phyloP scores from a whole-genome alignment of 2,888 invertebrate species.

The Drosophila leonis region DNA sequence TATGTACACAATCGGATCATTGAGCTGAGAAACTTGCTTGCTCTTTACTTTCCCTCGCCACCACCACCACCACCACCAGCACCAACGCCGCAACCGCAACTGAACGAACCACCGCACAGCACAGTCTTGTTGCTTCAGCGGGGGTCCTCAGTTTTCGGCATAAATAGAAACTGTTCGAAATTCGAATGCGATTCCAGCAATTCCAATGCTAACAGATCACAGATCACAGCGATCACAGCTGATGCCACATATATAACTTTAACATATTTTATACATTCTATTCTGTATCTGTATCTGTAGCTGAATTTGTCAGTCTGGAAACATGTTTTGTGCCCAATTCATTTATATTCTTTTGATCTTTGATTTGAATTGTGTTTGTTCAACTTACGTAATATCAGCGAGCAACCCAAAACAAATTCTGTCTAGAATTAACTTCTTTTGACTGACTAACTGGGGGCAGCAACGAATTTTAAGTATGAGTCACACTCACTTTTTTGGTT shows the following conservation, averaged over 20 bases:
- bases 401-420: too few relatives aligned
- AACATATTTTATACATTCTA: slow-evolving; percentile 25
- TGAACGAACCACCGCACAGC: slow-evolving; percentile 40
- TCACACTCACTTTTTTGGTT: background rate
- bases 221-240: slow-evolving; percentile 22
- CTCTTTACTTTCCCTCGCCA: slow-evolving; percentile 29
- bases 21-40: slow-evolving; percentile 28
- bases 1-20: slow-evolving; percentile 41
- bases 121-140: slow-evolving; percentile 54
- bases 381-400: slow-evolving; percentile 3
- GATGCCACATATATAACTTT: slow-evolving; percentile 44
- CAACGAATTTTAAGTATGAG: background rate
- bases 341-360: slow-evolving; percentile 56
- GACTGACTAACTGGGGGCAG: background rate
- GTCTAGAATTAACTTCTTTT: background rate
- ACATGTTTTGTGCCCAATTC: slow-evolving; percentile 41
- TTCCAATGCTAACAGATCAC: slow-evolving; percentile 48
- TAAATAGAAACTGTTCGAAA: slow-evolving; percentile 49
- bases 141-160: slow-evolving; percentile 62
- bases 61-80: background rate
- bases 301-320: slow-evolving; percentile 5
- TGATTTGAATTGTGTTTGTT: slow-evolving; percentile 2
- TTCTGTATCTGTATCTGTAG: slow-evolving; percentile 2
- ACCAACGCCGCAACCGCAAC: slow-evolving; percentile 18
- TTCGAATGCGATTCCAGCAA: slow-evolving; percentile 34